Evolutionary conservation across 2,888 invertebrate species (phyloP), one percentile per base, ranked within the genome.

Genomic region (Cynaeus angustus): DNA sequence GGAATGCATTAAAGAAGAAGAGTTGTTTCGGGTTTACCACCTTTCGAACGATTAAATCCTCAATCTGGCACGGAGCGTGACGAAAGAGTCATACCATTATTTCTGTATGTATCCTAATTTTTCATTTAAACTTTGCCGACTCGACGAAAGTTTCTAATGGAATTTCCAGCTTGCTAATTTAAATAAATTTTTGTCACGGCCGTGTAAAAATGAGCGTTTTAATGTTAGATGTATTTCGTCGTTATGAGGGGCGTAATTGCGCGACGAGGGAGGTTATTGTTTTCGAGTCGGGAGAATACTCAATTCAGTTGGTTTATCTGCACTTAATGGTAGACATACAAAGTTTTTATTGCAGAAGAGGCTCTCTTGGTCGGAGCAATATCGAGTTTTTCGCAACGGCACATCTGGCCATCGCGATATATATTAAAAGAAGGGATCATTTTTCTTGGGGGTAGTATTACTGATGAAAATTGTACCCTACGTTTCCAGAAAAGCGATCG

Each of bases 21-120:
- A 45, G 58, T 38, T 48, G 38, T 45, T 55, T 37, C 37, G 55
- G 38, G 16, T 28, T 26, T 21, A 37, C 59, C 69, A 66, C 21
- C 21, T 21, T 21, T 21, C 4, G 21, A 21, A 21, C 21, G 21
- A 70, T 70, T 70, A 70, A 65, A 66, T 66, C 65, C 52, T 46
- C 53, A 70, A 70, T 70, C 59, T 64, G 64, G 46, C 50, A 14
- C 46, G 26, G 30, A 62, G 68, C 68, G 56, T 65, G 70, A 55
- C 52, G 53, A 12, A 64, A 33, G 64, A 59, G 65, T 66, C 61
- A 50, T 67, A 64, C 70, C 75, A 75, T 77, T 74, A 75, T 77
- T 77, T 77, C 72, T 72, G 64, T 72, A 74, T 72, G 74, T 75
- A 72, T 73, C 73, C 67, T 72, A 74, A 76, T 77, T 75, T 77